Percentiles rank a stretch among this genome's conserved stretches.
Evolutionary conservation across 30 jellyfish, hydroid and myxozoan species (phyloP).

Genomic region (Hydra vulgaris): DNA sequence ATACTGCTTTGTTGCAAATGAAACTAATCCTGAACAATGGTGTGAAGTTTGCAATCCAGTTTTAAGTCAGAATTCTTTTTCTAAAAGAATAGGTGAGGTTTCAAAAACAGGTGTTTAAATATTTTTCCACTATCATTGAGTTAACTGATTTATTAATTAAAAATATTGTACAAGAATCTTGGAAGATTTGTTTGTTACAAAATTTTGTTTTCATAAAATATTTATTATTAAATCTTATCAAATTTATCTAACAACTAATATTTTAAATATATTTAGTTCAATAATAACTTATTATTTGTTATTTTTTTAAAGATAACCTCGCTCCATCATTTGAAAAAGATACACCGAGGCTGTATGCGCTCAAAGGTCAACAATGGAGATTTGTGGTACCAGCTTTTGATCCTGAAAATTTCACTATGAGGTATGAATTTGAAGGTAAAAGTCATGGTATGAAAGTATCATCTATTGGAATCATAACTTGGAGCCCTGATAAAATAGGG

Average conservation of each 20-base stretch:
- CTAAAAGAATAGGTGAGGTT: conserved; percentile 48
- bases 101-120: neutral
- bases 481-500: conserved; percentile 32
- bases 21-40: conserved; percentile 46
- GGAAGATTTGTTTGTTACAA: too few species aligned
- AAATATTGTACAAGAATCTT: too few species aligned
- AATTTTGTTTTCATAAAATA: too few species aligned
- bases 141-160: too few species aligned
- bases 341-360: conserved; percentile 3
- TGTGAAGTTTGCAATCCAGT: conserved; percentile 50
- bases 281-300: too few species aligned
- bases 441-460: conserved; percentile 42
- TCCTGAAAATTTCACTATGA: conserved; percentile 53
- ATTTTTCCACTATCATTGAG: too few species aligned
- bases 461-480: conserved; percentile 29
- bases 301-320: conserved; percentile 37
- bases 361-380: conserved; percentile 30
- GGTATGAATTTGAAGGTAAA: conserved; percentile 26
- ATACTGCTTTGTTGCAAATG: conserved; percentile 48
- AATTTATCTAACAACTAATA: too few species aligned
- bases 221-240: too few species aligned
- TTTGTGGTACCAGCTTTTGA: conserved; percentile 40
- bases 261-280: too few species aligned
- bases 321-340: conserved; percentile 34
- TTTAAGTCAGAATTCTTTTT: conserved; percentile 21